A percentile compares a stretch with the other conserved stretches of the same genome.
Conservation (phyloP, 2,113 vertebrate species). For the Antechinus stuartii region DNA sequence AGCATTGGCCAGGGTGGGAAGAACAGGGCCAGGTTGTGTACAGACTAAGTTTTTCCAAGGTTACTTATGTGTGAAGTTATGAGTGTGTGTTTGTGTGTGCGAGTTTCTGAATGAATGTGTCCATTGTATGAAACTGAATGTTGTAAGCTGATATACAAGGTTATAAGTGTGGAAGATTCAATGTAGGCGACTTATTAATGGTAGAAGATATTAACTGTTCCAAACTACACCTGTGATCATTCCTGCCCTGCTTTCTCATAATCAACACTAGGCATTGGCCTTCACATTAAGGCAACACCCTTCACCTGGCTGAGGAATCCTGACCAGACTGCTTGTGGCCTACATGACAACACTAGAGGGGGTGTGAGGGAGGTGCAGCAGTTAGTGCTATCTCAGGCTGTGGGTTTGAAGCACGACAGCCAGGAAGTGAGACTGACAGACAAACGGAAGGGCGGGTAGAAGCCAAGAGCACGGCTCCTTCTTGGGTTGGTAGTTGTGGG, state of each 20-base stretch:
- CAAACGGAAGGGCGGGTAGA: slow-evolving; percentile 75
- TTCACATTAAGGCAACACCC: slow-evolving; percentile 30
- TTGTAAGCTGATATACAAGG: not conserved
- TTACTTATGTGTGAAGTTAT: not conserved
- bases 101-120: slow-evolving; percentile 1
- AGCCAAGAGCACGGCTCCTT: slow-evolving; percentile 60
- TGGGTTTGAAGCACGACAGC: slow-evolving; percentile 78
- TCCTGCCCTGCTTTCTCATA: slow-evolving; percentile 49
- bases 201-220: slow-evolving; percentile 26
- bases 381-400: slow-evolving; percentile 63
- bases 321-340: slow-evolving; percentile 18
- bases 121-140: not conserved
- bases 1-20: not conserved
- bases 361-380: slow-evolving; percentile 61
- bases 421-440: slow-evolving; percentile 80
- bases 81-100: not conserved
- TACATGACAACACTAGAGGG: slow-evolving; percentile 71
- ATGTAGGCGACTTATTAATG: slow-evolving; percentile 1
- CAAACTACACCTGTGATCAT: slow-evolving; percentile 29
- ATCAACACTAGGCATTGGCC: slow-evolving; percentile 40
- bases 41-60: not conserved
- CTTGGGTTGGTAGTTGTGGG: not conserved
- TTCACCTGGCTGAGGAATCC: slow-evolving; percentile 33
- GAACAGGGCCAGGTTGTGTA: not conserved
- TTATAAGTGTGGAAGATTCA: not conserved